A percentile compares a stretch with the other conserved stretches of the same genome.
These are phyloP conservation scores for Eurosta solidaginis DNA, from an alignment of 1,140 invertebrate genomes.

Conservation along the genomic window DNA sequence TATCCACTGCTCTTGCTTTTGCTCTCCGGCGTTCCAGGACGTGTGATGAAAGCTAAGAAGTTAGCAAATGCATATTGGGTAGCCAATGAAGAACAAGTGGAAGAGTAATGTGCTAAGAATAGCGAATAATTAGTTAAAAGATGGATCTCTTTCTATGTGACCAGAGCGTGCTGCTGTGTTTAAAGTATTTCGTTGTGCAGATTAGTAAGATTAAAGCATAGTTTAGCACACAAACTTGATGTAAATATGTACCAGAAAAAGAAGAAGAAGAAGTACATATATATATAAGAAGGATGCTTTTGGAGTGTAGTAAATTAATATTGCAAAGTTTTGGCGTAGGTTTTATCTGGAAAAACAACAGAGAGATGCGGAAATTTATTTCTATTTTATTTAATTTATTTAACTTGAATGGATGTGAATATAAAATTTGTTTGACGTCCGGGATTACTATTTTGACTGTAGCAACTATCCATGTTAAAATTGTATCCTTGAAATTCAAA, in stretches of 20 bases:
- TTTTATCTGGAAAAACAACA: no score
- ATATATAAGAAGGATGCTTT: not conserved
- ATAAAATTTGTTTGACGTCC: no score
- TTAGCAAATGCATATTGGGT: not conserved
- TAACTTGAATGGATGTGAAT: no score
- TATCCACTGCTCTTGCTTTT: no score
- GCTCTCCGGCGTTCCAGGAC: not conserved
- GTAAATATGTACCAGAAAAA: no score
- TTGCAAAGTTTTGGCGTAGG: not conserved
- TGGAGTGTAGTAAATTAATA: not conserved
- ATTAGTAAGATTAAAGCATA: not conserved
- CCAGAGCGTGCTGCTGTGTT: not conserved
- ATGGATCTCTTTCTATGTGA: not conserved
- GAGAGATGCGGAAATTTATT: no score
- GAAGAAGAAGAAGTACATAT: not conserved
- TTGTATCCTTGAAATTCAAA: no score
- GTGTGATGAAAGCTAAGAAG: conserved; percentile 13
- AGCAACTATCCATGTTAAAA: no score
- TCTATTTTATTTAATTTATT: no score
- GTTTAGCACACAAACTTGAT: no score
- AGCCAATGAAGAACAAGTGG: not conserved
- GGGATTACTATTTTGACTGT: no score
- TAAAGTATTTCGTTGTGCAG: not conserved
- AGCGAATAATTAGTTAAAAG: conserved; percentile 20
- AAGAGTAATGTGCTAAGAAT: conserved; percentile 2